These are phyloP conservation scores for Podilymbus podiceps DNA, from an alignment of 2,113 vertebrate genomes.

Conservation along the genomic window DNA sequence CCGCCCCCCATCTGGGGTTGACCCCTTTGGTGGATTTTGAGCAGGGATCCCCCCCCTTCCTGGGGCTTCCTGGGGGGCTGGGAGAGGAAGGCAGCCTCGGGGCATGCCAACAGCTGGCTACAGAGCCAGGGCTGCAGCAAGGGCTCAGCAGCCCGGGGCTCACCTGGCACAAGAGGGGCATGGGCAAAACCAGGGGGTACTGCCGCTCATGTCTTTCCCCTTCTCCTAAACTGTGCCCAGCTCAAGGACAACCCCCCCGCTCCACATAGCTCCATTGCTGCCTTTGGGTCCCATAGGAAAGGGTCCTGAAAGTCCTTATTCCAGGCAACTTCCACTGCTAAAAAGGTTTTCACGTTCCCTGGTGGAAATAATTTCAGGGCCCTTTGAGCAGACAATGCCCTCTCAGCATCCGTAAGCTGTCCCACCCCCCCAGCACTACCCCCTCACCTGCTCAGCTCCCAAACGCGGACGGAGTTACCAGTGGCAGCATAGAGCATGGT, in stretches of 20 bases:
- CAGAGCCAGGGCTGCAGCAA: not conserved
- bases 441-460: conserved; percentile 92
- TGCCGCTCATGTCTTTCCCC: not conserved
- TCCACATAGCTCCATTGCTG: fast-evolving
- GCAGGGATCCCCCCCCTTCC: not conserved
- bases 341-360: not conserved
- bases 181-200: not conserved
- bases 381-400: not conserved
- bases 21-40: not conserved
- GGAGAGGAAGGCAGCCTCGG: not conserved
- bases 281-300: not conserved
- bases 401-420: fast-evolving
- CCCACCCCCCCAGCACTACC: not conserved
- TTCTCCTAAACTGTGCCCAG: not conserved
- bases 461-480: conserved; percentile 89
- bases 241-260: not conserved
- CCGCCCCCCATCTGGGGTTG: fast-evolving
- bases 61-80: fast-evolving
- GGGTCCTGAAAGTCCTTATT: not conserved
- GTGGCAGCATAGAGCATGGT: conserved; percentile 88
- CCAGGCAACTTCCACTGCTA: not conserved
- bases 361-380: not conserved
- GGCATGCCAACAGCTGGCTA: not conserved
- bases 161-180: not conserved
- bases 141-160: not conserved